These are phyloP conservation scores for Thecophora atra DNA, from an alignment of 2,888 invertebrate species.

Conservation along the genomic window DNA sequence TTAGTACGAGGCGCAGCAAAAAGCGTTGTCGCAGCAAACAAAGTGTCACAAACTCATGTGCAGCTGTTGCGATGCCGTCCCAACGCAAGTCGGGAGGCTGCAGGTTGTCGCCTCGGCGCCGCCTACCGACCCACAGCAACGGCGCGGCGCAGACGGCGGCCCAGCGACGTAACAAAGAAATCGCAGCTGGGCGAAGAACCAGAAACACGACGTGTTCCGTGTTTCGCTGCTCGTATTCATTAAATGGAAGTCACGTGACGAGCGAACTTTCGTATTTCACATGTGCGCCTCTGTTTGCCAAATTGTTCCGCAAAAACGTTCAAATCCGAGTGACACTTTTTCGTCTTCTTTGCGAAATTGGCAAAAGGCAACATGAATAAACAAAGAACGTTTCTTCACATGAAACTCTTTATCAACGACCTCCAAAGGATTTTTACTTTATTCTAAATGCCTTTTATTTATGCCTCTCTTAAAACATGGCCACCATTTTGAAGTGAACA, in stretches of 20 bases:
- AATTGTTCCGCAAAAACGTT: conserved; percentile 27
- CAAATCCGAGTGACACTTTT: conserved; percentile 35
- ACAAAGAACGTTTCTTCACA: no score
- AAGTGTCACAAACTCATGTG: conserved; percentile 29
- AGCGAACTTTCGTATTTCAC: conserved; percentile 11
- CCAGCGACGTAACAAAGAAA: conserved; percentile 24
- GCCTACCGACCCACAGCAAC: conserved; percentile 34
- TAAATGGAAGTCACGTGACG: conserved; percentile 36
- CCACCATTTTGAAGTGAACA: no score
- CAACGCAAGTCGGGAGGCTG: conserved; percentile 14
- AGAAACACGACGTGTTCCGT: conserved; percentile 6
- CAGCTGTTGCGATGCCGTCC: conserved; percentile 34
- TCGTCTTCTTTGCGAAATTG: not conserved
- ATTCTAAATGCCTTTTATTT: no score
- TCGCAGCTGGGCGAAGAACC: not conserved
- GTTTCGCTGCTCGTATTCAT: conserved; percentile 21
- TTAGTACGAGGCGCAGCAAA: not conserved
- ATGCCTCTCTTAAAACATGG: no score
- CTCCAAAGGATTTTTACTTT: no score
- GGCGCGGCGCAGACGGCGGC: not conserved
- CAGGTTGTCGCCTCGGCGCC: conserved; percentile 30
- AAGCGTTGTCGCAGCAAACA: conserved; percentile 21
- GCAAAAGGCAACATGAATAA: no score
- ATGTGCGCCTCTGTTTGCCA: not conserved
- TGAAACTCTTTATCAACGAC: no score